phyloP scores from a whole-genome alignment of 2,888 invertebrate species.

The Parapristionchus giblindavisi region DNA sequence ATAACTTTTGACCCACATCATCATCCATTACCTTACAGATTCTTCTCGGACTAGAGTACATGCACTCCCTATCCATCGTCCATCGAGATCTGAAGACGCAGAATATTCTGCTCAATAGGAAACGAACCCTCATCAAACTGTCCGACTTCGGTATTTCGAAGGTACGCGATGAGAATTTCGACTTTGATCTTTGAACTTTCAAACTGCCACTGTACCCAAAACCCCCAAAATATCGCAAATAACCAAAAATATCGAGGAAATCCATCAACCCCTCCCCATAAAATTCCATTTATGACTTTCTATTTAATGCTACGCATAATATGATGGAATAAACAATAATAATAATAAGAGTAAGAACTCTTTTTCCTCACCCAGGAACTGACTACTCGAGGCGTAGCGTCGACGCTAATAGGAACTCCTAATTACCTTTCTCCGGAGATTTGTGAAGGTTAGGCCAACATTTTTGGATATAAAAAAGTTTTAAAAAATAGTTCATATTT shows the following conservation, averaged over 20 bases:
- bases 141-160: slow-evolving; percentile 58
- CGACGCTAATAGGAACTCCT: slow-evolving; percentile 80
- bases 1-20: too few relatives aligned
- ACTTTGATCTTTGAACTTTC: not conserved
- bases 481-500: not conserved
- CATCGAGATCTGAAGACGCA: slow-evolving; percentile 86
- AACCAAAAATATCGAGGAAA: too few relatives aligned
- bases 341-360: not conserved
- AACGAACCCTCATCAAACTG: slow-evolving; percentile 39
- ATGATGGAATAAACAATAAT: not conserved
- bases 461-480: not conserved
- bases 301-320: too few relatives aligned
- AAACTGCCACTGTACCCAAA: not conserved
- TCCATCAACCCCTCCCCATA: too few relatives aligned
- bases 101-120: slow-evolving; percentile 81
- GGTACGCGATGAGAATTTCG: slow-evolving; percentile 76
- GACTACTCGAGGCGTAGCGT: slow-evolving; percentile 74
- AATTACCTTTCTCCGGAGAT: slow-evolving; percentile 87
- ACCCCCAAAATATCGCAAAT: too few relatives aligned
- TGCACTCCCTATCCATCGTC: slow-evolving; percentile 82
- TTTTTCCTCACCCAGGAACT: slow-evolving; percentile 44
- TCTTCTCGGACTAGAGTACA: slow-evolving; percentile 81
- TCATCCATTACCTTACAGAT: too few relatives aligned
- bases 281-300: too few relatives aligned
- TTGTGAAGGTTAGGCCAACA: slow-evolving; percentile 77